Base-by-base conservation (phyloP, 1,140 invertebrate species). In the Monomorium pharaonis region DNA sequence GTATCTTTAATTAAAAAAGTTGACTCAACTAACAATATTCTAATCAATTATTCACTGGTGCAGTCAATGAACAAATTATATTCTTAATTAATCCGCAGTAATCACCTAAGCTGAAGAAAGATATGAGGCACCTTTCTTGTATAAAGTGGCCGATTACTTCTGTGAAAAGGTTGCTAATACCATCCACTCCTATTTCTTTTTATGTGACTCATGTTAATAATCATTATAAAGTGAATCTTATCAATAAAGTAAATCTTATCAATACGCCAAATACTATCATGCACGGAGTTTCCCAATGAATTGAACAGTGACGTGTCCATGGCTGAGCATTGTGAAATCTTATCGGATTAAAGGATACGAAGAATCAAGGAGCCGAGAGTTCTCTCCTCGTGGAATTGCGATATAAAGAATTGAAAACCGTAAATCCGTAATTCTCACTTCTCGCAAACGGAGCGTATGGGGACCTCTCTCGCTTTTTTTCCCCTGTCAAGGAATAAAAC, bases 1-100 rank as follows among this genome's bases (percentile, higher is more conserved):
- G 44, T 49, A 24, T 51, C 10, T 49, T 16, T 72, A 72, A 72
- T 72, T 51, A 49, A 51, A 72, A 72, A 72, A 72, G 44, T 72
- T 72, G 30, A 65, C 33, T 42, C 33, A 37, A 37, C n/a, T 21
- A 49, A 30, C 47, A 33, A 70, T 49, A 70, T 9, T 70, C 24
- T 49, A 47, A 30, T 51, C 27, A 44, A 49, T 49, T 70, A 70
- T 70, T 18, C 44, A 49, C 2, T 27, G 24, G 1, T 49, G 67
- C 24, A 49, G 30, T 63, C 30, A 33, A 7, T 12, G 16, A 37
- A 63, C 30, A 2, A 30, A 18, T n/a, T 70, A 30, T 30, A 49
- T 16, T 27, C 7, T 49, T 30, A 70, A 49, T 49, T 70, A 2
- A 49, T 27, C 24, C 27, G 27, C 16, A 47, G 6, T 51, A n/a